These are phyloP conservation scores for Geotrypetes seraphini DNA, from an alignment of 2,797 vertebrate genomes.

Conservation along the genomic window DNA sequence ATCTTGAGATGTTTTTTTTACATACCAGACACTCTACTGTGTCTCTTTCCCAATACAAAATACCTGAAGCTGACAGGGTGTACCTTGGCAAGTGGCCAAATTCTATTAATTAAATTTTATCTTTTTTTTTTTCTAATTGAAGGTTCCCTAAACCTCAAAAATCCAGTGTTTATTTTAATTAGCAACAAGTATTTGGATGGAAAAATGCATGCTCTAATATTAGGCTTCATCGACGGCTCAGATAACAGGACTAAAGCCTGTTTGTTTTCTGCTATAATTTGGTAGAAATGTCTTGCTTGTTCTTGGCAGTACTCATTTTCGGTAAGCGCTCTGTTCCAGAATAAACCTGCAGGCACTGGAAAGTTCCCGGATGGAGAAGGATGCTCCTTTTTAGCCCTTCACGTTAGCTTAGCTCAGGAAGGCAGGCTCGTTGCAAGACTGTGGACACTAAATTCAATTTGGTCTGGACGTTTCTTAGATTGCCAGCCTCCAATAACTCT, in stretches of 20 bases:
- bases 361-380: no score
- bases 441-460: no score
- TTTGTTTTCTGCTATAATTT: background rate
- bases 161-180: conserved; percentile 53
- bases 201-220: background rate
- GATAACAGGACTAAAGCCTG: background rate
- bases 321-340: background rate
- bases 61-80: conserved; percentile 37
- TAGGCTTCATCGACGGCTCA: background rate
- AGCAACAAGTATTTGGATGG: conserved; percentile 33
- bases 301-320: conserved; percentile 1
- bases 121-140: conserved; percentile 26
- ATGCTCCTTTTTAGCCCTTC: no score
- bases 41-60: conserved; percentile 33
- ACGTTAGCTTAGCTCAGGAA: no score
- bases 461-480: no score
- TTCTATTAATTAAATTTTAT: conserved; percentile 60
- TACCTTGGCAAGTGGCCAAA: conserved; percentile 46
- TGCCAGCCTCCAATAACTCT: no score
- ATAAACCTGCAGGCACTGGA: background rate
- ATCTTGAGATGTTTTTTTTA: conserved; percentile 34
- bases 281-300: conserved; percentile 10
- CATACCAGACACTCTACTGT: conserved; percentile 20
- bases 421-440: no score
- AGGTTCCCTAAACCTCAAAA: conserved; percentile 39